Evolutionary conservation across 2,888 invertebrate genomes (phyloP), one percentile per base, ranked within the genome.

Genomic region (Catocala sponsa): DNA sequence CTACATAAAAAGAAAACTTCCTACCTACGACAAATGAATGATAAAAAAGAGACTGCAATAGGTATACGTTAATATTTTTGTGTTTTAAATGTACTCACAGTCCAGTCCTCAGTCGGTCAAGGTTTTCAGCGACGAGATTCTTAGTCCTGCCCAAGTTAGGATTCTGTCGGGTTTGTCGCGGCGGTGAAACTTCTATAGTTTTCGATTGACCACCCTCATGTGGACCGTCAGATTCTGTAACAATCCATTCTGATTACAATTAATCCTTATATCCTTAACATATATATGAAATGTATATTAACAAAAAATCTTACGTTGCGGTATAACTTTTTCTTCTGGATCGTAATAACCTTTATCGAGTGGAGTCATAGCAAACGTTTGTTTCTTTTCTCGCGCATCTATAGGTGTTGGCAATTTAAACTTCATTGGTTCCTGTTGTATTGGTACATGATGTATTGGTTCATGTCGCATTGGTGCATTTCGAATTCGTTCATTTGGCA

Each of bases 71-170:
- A 25, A 25, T 25, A 38, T 38, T 9, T 15, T 38, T 38, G 10
- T 38, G 10, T 38, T 38, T 46, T 11, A 56, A 12, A 33, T 43
- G 56, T 79, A 91, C 92, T 91, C 72, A 93, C 92, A 91, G 69
- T 65, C 89, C 90, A 7, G 63, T 58, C 25, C 86, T 83, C 11
- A 91, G 78, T 44, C 77, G 81, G 11, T 87, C 89, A 47, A 92
- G 42, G 50, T 92, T 83, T 5, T 84, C 86, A 33, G 87, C 83
- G 4, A 91, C 79, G 0, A 93, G 83, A 2, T 85, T 83, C 65
- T 90, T 94, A n/a, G 86, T 84, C 57, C 84, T 85, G 63, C 90
- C 89, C 47, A 88, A 75, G 68, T 89, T 93, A 0, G 94, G 94
- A 43, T 94, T 93, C 73, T 94, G 94, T 0, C 94, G 86, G 5